Conservation (phyloP, 2,888 invertebrate genomes). For the Brachypterus glaber region DNA sequence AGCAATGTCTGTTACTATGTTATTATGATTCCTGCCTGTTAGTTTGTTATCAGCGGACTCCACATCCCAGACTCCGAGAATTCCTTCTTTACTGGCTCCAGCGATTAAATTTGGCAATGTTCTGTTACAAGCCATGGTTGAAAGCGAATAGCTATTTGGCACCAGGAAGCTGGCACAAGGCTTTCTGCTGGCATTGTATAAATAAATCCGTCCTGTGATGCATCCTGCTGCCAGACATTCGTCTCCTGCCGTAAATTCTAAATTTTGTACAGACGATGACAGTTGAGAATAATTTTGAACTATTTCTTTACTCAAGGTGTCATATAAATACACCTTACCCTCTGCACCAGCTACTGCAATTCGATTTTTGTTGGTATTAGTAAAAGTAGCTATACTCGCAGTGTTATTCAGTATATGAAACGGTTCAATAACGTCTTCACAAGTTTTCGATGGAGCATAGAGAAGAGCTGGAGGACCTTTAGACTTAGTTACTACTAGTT, state of each 20-base stretch:
- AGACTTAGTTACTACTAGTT: slow-evolving; percentile 26
- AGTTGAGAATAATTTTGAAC: slow-evolving; percentile 9
- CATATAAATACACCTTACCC: slow-evolving; percentile 28
- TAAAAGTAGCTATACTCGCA: slow-evolving; percentile 24
- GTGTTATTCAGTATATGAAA: slow-evolving; percentile 15
- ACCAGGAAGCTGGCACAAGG: slow-evolving; percentile 23
- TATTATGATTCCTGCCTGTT: slow-evolving; percentile 18
- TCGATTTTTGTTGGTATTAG: slow-evolving; percentile 21
- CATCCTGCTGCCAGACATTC: slow-evolving; percentile 24
- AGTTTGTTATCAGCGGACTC: slow-evolving; percentile 20
- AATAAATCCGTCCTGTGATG: slow-evolving; percentile 20
- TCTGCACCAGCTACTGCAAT: slow-evolving; percentile 27
- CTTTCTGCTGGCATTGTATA: slow-evolving; percentile 21
- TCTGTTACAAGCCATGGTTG: slow-evolving; percentile 21
- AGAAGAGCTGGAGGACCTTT: slow-evolving; percentile 25
- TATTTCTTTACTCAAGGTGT: slow-evolving; percentile 17
- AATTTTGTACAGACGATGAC: slow-evolving; percentile 24
- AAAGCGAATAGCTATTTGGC: slow-evolving; percentile 22
- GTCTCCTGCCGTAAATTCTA: slow-evolving; percentile 30
- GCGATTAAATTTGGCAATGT: slow-evolving; percentile 19
- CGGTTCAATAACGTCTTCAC: slow-evolving; percentile 15
- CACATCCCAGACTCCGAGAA: slow-evolving; percentile 23
- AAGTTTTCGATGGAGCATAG: slow-evolving; percentile 15
- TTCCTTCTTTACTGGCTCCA: slow-evolving; percentile 23
- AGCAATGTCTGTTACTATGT: slow-evolving; percentile 23